Evolutionary conservation across 1,140 invertebrate genomes (phyloP), one percentile per base, ranked within the genome.

Genomic region (Archivesica marissinica): DNA sequence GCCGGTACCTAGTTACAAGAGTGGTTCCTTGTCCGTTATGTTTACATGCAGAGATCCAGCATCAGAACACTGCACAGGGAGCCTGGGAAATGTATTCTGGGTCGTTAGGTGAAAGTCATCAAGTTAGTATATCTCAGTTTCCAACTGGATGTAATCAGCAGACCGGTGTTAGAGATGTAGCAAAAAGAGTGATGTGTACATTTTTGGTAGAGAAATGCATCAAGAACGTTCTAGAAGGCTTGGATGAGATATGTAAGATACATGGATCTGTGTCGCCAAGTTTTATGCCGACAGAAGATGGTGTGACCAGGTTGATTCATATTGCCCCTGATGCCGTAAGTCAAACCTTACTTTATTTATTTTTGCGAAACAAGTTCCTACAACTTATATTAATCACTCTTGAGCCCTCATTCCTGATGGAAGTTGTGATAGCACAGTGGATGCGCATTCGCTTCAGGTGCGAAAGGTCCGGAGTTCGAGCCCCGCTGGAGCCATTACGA

Each of bases 181-280:
- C 28, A 25, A 15, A 64, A 25, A 33, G 64, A 30, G 85, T 89
- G 7, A 89, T 92, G 52, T 91, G 88, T 85, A 89, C 88, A 56
- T 96, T 95, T 89, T 97, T 98, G 95, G 96, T 99, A 2, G 99
- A 99, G 94, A 97, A 99, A 93, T 99, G 98, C 93, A 98, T 99
- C 90, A 94, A 99, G 56, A 96, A 97, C 0, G 97, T 97, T 0
- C 95, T 95, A 59, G 95, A 96, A 89, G 94, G 93, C 11, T 96
- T 97, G 59, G 84, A 93, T 87, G 87, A 91, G 39, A 87, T 89
- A 30, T 93, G 93, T 85, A 89, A 89, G 4, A 38, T 87, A 3
- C 92, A 93, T 80, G 90, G 89, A 9, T 89, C 91, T 54, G 82
- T 92, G n/a, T 91, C 91, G 0, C 92, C 91, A 0, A 81, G 86